These are phyloP conservation scores for Anhinga rufa DNA, from an alignment of 2,113 vertebrate species.

Conservation along the genomic window DNA sequence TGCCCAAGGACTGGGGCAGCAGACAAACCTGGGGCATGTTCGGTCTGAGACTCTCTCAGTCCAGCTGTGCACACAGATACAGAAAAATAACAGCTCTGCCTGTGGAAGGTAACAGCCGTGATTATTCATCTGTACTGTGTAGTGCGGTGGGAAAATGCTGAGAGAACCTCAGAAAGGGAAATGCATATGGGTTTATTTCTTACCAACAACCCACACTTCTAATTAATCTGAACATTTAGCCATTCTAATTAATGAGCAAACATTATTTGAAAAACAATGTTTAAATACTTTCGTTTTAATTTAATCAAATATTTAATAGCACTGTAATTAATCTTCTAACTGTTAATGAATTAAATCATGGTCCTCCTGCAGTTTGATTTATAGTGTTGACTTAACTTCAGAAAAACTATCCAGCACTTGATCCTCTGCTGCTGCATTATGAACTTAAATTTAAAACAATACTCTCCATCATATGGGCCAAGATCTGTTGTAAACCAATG, in stretches of 20 bases:
- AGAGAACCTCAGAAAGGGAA: not conserved
- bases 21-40: accelerated
- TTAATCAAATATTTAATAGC: slow-evolving; percentile 71
- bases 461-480: too few species aligned
- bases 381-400: slow-evolving; percentile 3
- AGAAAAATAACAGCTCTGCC: not conserved
- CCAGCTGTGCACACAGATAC: accelerated
- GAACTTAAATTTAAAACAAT: not conserved
- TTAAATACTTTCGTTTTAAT: slow-evolving; percentile 66
- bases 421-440: not conserved
- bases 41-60: not conserved
- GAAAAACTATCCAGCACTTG: not conserved
- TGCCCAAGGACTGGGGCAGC: not conserved
- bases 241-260: slow-evolving; percentile 62
- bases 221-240: slow-evolving; percentile 1
- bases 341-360: slow-evolving; percentile 56
- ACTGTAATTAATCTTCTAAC: slow-evolving; percentile 64
- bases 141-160: not conserved
- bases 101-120: accelerated
- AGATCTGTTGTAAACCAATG: not conserved
- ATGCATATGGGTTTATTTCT: not conserved
- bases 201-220: not conserved
- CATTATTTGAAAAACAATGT: slow-evolving; percentile 68
- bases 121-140: not conserved
- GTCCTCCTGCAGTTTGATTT: slow-evolving; percentile 48